Percentiles rank a stretch among this genome's conserved stretches.
Conservation (phyloP, 2,113 vertebrate genomes). For the Candoia aspera region DNA sequence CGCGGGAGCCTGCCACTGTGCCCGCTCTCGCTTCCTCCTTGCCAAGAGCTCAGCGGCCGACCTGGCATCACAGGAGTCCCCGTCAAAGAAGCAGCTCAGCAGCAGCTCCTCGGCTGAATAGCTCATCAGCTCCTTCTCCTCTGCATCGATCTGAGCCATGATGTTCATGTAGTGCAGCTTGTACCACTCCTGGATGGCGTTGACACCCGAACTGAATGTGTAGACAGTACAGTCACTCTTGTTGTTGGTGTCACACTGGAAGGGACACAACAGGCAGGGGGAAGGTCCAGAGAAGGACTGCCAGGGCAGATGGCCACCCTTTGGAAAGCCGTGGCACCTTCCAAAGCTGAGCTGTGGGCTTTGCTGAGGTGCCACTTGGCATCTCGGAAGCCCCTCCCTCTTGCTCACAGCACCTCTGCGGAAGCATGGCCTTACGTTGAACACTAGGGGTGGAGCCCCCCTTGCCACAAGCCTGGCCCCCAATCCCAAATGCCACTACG, state of each 20-base stretch:
- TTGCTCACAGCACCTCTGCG: neutral
- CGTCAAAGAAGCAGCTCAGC: constrained; percentile 79
- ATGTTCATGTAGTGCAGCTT: constrained; percentile 85
- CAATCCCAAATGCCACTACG: neutral
- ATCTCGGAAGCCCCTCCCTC: neutral
- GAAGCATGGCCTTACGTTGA: neutral
- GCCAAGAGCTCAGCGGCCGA: constrained; percentile 50
- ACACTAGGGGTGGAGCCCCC: neutral
- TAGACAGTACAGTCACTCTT: constrained; percentile 74
- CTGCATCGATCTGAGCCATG: constrained; percentile 79
- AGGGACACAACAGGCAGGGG: constrained; percentile 33
- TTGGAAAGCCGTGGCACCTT: neutral
- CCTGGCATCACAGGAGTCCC: constrained; percentile 79
- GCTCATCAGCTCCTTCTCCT: constrained; percentile 70
- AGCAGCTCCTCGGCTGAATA: constrained; percentile 76
- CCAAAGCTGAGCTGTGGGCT: neutral
- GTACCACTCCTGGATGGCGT: constrained; percentile 84
- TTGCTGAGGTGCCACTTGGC: neutral
- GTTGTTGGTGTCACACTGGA: constrained; percentile 74
- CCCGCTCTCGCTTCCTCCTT: neutral
- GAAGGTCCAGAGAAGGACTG: neutral
- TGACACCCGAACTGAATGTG: constrained; percentile 80
- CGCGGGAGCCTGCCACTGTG: neutral
- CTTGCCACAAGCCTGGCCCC: neutral
- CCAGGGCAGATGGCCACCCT: neutral